Evolutionary conservation across 2,113 vertebrate genomes (phyloP), one percentile per base, ranked within the genome.

Genomic region (Lagopus muta): DNA sequence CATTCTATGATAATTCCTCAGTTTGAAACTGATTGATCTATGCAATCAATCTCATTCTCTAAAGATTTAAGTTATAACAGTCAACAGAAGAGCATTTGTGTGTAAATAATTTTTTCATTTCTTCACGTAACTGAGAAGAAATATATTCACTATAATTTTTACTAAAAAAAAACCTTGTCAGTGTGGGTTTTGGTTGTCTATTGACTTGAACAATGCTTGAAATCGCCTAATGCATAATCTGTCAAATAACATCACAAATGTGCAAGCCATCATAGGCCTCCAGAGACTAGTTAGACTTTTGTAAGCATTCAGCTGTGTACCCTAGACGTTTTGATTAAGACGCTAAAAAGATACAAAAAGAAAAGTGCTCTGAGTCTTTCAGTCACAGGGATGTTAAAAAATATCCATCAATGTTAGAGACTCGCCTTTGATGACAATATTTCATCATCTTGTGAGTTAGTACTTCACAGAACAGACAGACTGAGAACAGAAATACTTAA

Each of bases 281-380:
- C 54, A 75, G 91, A 82, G 93, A 84, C 89, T 66, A 87, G 89
- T 78, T 87, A 94, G 89, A 79, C 43, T 93, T 95, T 78, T 79
- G 81, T 78, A 93, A 94, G 89, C 84, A 79, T 92, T 93, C 94
- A 94, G 93, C 94, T 95, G 84, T 87, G 75, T 89, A 93, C 71
- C 84, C 93, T 47, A 92, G 93, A 94, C 84, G 72, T 92, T 92
- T 92, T 92, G 89, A 96, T 93, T 93, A 94, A 67, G 81, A 94
- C 2, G 0, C 80, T 89, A 85, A 89, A 94, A 95, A 95, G 77
- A 89, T 47, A 82, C 47, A 86, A 94, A 90, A 92, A 94, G 70
- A 87, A 87, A 96, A 89, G 40, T 58, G 78, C 36, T 91, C 58
- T 1, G 13, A 93, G 78, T 87, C 77, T 89, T 87, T 95, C 78